A percentile compares a stretch with the other conserved stretches of the same genome.
Evolutionary conservation across 2,888 invertebrate species (phyloP).

Genomic region (Pedicia rivosa): DNA sequence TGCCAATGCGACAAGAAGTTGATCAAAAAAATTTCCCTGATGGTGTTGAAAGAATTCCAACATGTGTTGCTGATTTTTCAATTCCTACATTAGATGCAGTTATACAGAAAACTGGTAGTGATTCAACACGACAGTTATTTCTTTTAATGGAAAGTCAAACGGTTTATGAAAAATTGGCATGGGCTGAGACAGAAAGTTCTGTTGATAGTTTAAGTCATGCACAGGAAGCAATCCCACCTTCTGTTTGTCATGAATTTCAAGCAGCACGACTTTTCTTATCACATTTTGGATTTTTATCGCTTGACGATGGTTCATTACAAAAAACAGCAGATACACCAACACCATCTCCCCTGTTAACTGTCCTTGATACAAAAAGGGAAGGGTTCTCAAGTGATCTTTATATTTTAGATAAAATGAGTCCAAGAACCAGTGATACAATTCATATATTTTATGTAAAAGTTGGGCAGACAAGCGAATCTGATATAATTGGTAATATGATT

Average conservation of each 20-base stretch:
- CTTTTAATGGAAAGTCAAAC: slow-evolving; percentile 57
- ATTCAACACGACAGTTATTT: slow-evolving; percentile 42
- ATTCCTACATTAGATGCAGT: slow-evolving; percentile 78
- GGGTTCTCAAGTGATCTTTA: slow-evolving; percentile 70
- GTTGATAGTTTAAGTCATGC: slow-evolving; percentile 33
- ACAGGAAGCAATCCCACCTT: slow-evolving; percentile 63
- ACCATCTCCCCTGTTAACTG: slow-evolving; percentile 22
- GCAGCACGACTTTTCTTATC: slow-evolving; percentile 88
- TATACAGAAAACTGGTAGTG: slow-evolving; percentile 36
- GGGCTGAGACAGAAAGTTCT: slow-evolving; percentile 32
- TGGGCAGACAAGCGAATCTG: slow-evolving; percentile 58
- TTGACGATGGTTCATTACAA: slow-evolving; percentile 32
- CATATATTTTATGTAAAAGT: slow-evolving; percentile 88
- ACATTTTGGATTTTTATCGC: slow-evolving; percentile 82
- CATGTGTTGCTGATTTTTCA: slow-evolving; percentile 77
- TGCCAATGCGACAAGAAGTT: slow-evolving; percentile 43
- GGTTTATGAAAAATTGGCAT: slow-evolving; percentile 37
- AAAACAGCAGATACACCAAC: slow-evolving; percentile 20
- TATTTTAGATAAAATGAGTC: slow-evolving; percentile 69
- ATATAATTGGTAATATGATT: slow-evolving; percentile 47
- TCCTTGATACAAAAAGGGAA: slow-evolving; percentile 27
- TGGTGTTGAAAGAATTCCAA: slow-evolving; percentile 58
- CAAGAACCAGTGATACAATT: slow-evolving; percentile 78
- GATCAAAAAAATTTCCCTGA: slow-evolving; percentile 67
- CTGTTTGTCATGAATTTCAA: slow-evolving; percentile 82